Percentiles rank a stretch among this genome's conserved stretches.
These are phyloP conservation scores for Allygus modestus DNA, from an alignment of 2,888 invertebrate genomes.

Conservation along the genomic window DNA sequence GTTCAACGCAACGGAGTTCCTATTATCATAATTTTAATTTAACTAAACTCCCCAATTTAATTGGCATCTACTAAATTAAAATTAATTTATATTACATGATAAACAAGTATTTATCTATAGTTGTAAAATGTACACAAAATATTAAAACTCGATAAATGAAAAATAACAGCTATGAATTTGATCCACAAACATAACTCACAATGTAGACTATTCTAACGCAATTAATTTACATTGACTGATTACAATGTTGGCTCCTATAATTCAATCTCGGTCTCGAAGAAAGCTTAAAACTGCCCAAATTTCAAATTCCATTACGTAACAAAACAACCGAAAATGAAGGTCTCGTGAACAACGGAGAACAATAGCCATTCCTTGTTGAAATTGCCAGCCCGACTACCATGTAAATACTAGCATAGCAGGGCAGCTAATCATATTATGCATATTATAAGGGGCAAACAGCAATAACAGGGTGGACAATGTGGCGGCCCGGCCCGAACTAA, in stretches of 20 bases:
- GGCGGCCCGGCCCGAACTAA: slow-evolving; percentile 16
- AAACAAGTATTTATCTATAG: too few species aligned
- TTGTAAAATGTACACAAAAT: too few species aligned
- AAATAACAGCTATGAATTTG: too few species aligned
- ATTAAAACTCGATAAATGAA: too few species aligned
- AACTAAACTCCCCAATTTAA: too few species aligned
- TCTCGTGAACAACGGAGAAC: too few species aligned
- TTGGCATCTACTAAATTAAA: too few species aligned
- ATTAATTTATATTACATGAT: too few species aligned
- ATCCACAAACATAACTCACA: too few species aligned
- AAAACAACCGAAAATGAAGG: background rate
- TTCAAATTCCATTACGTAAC: slow-evolving; percentile 24
- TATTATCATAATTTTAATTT: too few species aligned
- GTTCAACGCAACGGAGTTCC: too few species aligned
- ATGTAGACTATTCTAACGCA: background rate
- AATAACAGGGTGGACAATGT: slow-evolving; percentile 46
- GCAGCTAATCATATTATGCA: slow-evolving; percentile 55
- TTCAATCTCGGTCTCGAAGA: slow-evolving; percentile 18
- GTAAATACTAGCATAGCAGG: slow-evolving; percentile 30
- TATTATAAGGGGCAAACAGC: slow-evolving; percentile 60
- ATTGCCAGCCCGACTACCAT: slow-evolving; percentile 22
- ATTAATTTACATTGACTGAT: background rate
- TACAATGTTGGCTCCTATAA: background rate
- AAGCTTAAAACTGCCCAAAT: slow-evolving; percentile 22
- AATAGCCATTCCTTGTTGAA: slow-evolving; percentile 54